Percentiles rank a stretch among this genome's conserved stretches.
phyloP scores from a whole-genome alignment of 2,888 invertebrate genomes.

The Tromatobia lineatoria region DNA sequence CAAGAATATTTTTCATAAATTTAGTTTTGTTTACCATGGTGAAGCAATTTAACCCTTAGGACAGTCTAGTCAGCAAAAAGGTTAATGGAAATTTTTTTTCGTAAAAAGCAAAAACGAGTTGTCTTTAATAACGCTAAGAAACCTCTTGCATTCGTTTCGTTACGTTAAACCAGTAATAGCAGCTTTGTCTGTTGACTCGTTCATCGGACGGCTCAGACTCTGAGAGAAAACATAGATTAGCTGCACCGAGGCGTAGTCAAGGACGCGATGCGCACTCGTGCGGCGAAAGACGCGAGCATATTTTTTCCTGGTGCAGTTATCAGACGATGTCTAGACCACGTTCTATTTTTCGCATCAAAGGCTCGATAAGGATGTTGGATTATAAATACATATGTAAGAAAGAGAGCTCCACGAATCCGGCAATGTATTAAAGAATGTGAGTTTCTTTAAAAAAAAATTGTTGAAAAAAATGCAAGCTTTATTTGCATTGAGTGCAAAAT shows the following conservation, averaged over 20 bases:
- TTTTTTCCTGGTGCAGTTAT: constrained; percentile 61
- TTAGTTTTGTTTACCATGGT: no score
- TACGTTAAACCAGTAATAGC: constrained; percentile 1
- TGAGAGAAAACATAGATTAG: constrained; percentile 7
- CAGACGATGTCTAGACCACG: constrained; percentile 64
- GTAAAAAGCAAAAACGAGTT: not conserved
- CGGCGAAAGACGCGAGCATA: constrained; percentile 22
- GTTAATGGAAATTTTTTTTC: not conserved
- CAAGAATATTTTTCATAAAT: no score
- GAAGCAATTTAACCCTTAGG: no score
- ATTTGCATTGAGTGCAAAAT: no score
- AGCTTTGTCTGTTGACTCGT: no score
- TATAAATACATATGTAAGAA: not conserved
- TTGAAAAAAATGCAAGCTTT: no score
- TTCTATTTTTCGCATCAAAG: constrained; percentile 60
- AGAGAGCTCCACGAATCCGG: no score
- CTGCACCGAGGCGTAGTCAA: constrained; percentile 15
- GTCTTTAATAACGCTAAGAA: not conserved
- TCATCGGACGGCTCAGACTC: not conserved
- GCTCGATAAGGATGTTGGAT: constrained; percentile 28
- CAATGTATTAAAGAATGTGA: no score
- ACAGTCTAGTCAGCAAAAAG: no score
- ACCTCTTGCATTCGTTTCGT: not conserved
- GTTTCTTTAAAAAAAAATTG: no score
- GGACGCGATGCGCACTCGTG: constrained; percentile 18